phyloP scores from a whole-genome alignment of 2,888 invertebrate species.

The Dysmachus trigonus region DNA sequence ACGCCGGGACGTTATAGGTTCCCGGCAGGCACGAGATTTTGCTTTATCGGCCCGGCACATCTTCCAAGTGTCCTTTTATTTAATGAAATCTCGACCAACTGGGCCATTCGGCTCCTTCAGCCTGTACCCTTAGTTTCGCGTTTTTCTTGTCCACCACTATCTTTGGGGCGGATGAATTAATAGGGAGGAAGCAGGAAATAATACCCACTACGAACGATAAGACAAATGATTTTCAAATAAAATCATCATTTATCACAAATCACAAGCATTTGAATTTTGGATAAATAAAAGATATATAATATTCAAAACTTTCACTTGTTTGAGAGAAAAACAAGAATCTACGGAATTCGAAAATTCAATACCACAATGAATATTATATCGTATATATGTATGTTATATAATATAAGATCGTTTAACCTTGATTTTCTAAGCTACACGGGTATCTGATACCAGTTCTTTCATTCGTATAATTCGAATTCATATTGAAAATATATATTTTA shows the following conservation, averaged over 20 bases:
- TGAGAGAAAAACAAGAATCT: too few species aligned
- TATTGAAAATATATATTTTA: too few species aligned
- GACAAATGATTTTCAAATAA: background rate
- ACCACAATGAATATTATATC: too few species aligned
- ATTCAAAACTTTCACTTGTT: too few species aligned
- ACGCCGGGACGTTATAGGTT: background rate
- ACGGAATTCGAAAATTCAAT: too few species aligned
- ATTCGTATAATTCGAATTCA: too few species aligned
- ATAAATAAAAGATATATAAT: too few species aligned
- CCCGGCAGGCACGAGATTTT: background rate
- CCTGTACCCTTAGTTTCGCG: background rate
- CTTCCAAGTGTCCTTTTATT: background rate
- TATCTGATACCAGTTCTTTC: too few species aligned
- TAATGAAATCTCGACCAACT: background rate
- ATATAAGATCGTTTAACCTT: too few species aligned
- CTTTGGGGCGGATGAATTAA: background rate
- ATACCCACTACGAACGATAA: background rate
- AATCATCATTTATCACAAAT: background rate
- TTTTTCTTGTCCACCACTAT: background rate
- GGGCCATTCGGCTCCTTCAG: background rate
- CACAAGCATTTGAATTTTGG: too few species aligned
- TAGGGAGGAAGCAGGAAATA: background rate
- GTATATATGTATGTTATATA: too few species aligned
- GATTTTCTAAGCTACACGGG: too few species aligned
- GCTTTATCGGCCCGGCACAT: background rate